These are phyloP conservation scores for Takifugu flavidus DNA, from an alignment of 2,113 vertebrate species.

Conservation along the genomic window DNA sequence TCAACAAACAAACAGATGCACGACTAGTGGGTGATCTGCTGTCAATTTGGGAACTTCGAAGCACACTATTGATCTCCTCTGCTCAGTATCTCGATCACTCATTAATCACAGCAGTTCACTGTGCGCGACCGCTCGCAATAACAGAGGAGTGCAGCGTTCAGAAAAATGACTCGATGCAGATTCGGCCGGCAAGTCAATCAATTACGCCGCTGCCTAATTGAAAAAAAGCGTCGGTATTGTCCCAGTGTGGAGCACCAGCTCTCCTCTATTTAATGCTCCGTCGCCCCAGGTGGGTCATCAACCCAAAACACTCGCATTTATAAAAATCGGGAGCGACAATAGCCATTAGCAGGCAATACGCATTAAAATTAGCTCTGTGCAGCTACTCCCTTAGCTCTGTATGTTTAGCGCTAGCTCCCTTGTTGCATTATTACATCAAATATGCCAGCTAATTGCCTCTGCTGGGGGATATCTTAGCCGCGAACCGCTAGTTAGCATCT, in stretches of 20 bases:
- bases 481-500: conserved; percentile 38
- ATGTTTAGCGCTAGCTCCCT: conserved; percentile 43
- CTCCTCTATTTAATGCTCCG: conserved; percentile 1
- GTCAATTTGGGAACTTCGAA: background rate
- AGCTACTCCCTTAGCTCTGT: conserved; percentile 28
- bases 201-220: conserved; percentile 24
- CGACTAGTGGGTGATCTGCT: background rate
- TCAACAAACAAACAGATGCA: background rate
- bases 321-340: conserved; percentile 19
- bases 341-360: conserved; percentile 45
- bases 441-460: conserved; percentile 29
- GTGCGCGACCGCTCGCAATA: background rate
- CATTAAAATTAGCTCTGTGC: conserved; percentile 52
- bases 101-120: conserved; percentile 50
- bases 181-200: conserved; percentile 42
- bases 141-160: conserved; percentile 40
- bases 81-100: conserved; percentile 31
- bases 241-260: conserved; percentile 15
- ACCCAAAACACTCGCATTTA: conserved; percentile 11
- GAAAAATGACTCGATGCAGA: conserved; percentile 26
- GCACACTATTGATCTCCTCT: conserved; percentile 7
- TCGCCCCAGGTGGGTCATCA: background rate
- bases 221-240: conserved; percentile 15
- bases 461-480: conserved; percentile 37
- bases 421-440: conserved; percentile 32